A percentile compares a stretch with the other conserved stretches of the same genome.
Evolutionary conservation across 2,888 invertebrate genomes (phyloP).

Genomic region (Kuschelorhynchus macadamiae): DNA sequence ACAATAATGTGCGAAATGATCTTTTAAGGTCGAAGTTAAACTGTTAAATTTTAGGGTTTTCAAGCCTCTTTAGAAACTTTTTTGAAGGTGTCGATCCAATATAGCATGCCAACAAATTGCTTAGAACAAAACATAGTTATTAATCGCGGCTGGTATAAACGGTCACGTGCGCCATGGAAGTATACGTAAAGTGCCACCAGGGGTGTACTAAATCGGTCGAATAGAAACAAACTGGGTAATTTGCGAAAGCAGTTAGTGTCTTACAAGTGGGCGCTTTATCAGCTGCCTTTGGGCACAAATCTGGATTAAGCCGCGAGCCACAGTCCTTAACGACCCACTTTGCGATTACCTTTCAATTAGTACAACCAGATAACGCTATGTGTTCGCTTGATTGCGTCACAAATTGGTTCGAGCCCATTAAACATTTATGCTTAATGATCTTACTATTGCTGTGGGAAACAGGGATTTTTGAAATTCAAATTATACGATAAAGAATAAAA

Average conservation of each 20-base stretch:
- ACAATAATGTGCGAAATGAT: no score
- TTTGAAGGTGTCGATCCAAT: no score
- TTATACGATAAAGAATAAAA: neutral
- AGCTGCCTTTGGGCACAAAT: conserved; percentile 63
- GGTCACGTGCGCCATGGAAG: conserved; percentile 57
- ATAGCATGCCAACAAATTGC: conserved; percentile 16
- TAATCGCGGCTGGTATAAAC: conserved; percentile 39
- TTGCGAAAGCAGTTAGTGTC: conserved; percentile 61
- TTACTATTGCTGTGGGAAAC: conserved; percentile 36
- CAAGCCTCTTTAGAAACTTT: no score
- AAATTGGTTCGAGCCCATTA: conserved; percentile 37
- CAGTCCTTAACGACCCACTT: conserved; percentile 66
- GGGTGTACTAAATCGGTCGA: conserved; percentile 61
- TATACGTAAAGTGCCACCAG: conserved; percentile 53
- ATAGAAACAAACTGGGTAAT: conserved; percentile 61
- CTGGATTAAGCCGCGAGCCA: conserved; percentile 65
- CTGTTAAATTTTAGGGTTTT: no score
- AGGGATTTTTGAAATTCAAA: neutral
- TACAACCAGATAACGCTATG: conserved; percentile 67
- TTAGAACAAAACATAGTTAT: conserved; percentile 22
- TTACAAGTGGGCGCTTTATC: conserved; percentile 64
- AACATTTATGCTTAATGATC: conserved; percentile 38
- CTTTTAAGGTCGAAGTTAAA: no score
- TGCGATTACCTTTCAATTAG: conserved; percentile 70
- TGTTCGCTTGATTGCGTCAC: conserved; percentile 63